phyloP scores from a whole-genome alignment of 1,140 invertebrate genomes.

The Orius laevigatus region DNA sequence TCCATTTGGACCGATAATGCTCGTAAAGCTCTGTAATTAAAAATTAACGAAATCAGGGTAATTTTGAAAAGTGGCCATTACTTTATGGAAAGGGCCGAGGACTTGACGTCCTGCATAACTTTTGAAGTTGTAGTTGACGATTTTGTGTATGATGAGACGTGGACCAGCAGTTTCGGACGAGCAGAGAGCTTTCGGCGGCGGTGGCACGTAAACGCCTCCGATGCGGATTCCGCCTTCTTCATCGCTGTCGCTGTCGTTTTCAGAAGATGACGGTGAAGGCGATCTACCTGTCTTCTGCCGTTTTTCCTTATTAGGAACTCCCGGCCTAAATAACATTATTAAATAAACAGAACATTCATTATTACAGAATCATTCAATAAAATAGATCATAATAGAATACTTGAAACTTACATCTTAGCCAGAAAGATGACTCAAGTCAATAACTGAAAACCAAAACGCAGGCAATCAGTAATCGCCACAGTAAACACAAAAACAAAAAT shows the following conservation, averaged over 20 bases:
- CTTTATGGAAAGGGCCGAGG: conserved; percentile 73
- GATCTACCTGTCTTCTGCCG: too few species aligned
- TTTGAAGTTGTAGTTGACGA: conserved; percentile 79
- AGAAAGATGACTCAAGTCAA: too few species aligned
- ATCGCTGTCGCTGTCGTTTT: conserved; percentile 11
- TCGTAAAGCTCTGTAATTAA: conserved; percentile 70
- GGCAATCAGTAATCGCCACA: too few species aligned
- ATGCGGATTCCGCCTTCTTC: conserved; percentile 27
- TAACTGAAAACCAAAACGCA: too few species aligned
- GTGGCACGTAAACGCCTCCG: conserved; percentile 82
- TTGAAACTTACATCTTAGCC: too few species aligned
- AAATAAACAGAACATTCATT: too few species aligned
- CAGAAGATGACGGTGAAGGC: neutral
- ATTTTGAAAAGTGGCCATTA: neutral
- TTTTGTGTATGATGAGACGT: conserved; percentile 79
- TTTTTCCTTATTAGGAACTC: too few species aligned
- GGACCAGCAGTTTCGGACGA: conserved; percentile 48
- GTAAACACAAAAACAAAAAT: too few species aligned
- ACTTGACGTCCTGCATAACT: conserved; percentile 77
- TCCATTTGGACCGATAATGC: conserved; percentile 98
- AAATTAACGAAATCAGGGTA: conserved; percentile 5
- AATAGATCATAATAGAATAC: too few species aligned
- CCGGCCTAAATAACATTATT: too few species aligned
- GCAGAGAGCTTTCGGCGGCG: conserved; percentile 49
- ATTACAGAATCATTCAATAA: too few species aligned